Evolutionary conservation across 2,888 invertebrate genomes (phyloP), one percentile per base, ranked within the genome.

Genomic region (Phlogophora meticulosa): DNA sequence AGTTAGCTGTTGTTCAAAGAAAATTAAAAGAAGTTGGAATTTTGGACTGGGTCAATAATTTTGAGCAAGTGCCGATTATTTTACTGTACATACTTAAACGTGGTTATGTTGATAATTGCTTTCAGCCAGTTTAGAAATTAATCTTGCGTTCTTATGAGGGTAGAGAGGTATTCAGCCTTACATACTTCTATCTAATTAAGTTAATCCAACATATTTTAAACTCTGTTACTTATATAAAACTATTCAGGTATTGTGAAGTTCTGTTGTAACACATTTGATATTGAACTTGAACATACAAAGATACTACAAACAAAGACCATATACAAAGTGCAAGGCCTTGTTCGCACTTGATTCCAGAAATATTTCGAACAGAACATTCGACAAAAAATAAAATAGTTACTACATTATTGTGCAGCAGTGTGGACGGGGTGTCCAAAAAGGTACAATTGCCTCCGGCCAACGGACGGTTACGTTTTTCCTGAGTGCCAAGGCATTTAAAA

Each of bases 401-500:
- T 4, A 49, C 9, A 22, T 15, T 0, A 7, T 5, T 34, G 20
- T 13, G 7, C n/a, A 7, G 20, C 10, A 32, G 15, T 20, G 0
- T 52, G 20, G 4, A 32, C 22, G 11, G 38, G 7, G n/a, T 32
- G 15, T 11, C 2, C 32, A 56, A 56, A 65, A 36, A 32, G 10
- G 17, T 3, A 13, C 15, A 38, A 17, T 4, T 42, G 13, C 38
- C 17, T 10, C 10, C 4, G 11, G 38, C 7, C 7, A 32, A 22
- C 10, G 4, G 45, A 32, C 10, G 2, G 36, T 7, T 32, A 46
- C 13, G 3, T 20, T 68, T 20, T 40, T 24, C n/a, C 9, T 46
- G 13, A 56, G 22, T 42, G 5, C 17, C 43, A 55, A 68, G 32
- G 22, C 32, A 20, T 68, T 46, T 56, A 22, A 45, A 45, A 67